Conservation (phyloP, 1,140 invertebrate genomes). For the Pseudomyrmex dendroicus region DNA sequence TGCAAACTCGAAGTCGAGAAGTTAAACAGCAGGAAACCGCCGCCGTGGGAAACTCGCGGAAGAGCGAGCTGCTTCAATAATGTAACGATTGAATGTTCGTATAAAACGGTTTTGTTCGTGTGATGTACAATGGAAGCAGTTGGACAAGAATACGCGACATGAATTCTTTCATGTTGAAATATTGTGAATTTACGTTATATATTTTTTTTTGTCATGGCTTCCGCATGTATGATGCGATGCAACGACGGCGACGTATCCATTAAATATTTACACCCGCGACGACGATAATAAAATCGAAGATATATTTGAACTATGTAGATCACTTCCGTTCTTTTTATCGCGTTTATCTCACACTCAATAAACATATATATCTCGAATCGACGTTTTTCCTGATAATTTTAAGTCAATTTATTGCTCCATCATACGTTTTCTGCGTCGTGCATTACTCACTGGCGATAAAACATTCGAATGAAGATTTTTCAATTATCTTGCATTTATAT, state of each 20-base stretch:
- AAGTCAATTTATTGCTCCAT: background rate
- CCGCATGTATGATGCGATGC: background rate
- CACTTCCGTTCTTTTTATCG: background rate
- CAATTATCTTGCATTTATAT: background rate
- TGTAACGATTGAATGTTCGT: slow-evolving; percentile 29
- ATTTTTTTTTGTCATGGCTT: background rate
- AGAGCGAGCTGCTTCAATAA: slow-evolving; percentile 40
- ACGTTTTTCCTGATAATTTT: background rate
- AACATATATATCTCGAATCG: background rate
- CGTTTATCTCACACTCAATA: background rate
- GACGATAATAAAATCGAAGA: slow-evolving; percentile 16
- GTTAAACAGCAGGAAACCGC: background rate
- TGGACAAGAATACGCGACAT: too few relatives aligned
- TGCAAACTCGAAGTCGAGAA: slow-evolving; percentile 37
- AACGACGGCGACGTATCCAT: slow-evolving; percentile 20
- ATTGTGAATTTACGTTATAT: background rate
- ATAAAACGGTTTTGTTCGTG: slow-evolving; percentile 2
- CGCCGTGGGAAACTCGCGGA: slow-evolving; percentile 43
- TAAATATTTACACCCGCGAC: slow-evolving; percentile 30
- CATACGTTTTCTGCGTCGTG: background rate
- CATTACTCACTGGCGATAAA: background rate
- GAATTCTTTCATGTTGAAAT: too few relatives aligned
- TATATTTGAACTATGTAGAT: too few relatives aligned
- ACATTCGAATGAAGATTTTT: background rate
- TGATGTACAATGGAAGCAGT: background rate